Evolutionary conservation across 2,113 vertebrate species (phyloP).

Genomic region (Eublepharis macularius): DNA sequence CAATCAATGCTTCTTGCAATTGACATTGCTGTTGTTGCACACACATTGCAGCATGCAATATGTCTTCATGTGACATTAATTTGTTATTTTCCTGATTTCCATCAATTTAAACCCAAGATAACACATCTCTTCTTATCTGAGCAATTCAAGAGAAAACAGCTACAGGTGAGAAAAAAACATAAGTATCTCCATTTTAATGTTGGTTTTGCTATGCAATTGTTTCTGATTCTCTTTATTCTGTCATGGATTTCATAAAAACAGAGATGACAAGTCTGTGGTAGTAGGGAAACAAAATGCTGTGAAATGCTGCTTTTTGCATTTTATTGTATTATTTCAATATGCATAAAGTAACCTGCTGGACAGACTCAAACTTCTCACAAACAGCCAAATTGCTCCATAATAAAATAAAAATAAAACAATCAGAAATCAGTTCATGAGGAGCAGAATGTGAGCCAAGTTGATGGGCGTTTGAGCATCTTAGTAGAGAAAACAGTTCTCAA

Average conservation of each 20-base stretch:
- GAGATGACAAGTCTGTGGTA: too few species aligned
- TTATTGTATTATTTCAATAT: too few species aligned
- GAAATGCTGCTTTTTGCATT: too few species aligned
- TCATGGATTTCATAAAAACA: neutral
- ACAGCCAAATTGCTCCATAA: too few species aligned
- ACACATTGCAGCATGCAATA: neutral
- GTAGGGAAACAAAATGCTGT: too few species aligned
- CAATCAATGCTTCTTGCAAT: neutral
- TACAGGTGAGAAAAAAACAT: neutral
- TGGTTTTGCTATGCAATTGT: neutral
- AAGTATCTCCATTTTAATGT: neutral
- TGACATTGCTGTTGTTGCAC: neutral
- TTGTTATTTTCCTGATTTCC: constrained; percentile 8
- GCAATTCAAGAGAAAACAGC: constrained; percentile 3
- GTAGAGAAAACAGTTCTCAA: neutral
- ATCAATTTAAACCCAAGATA: neutral
- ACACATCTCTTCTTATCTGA: neutral
- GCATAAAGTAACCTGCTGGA: too few species aligned
- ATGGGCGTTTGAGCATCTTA: too few species aligned
- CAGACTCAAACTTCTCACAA: too few species aligned
- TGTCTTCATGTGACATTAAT: constrained; percentile 26
- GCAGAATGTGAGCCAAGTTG: too few species aligned
- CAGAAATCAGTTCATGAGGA: too few species aligned
- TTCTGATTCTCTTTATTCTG: neutral
- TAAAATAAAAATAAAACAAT: too few species aligned